Conservation (phyloP, 2,797 vertebrate genomes). For the Fistularia tabacaria region DNA sequence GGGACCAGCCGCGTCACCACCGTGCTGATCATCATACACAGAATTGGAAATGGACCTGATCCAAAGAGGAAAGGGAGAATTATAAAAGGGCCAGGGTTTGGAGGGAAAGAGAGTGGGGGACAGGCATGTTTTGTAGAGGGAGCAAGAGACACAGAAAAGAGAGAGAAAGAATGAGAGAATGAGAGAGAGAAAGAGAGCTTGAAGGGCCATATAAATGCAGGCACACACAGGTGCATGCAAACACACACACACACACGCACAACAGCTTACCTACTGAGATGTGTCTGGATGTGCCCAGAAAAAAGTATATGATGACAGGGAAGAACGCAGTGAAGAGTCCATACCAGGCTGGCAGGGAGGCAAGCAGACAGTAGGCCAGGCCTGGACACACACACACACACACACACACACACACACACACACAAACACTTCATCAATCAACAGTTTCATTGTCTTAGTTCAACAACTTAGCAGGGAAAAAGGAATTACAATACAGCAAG, state of each 20-base stretch:
- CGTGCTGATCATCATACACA: conserved; percentile 92
- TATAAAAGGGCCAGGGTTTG: background rate
- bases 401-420: conserved; percentile 5
- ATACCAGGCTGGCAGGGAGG: conserved; percentile 82
- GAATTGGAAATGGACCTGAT: conserved; percentile 89
- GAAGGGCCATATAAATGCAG: no score
- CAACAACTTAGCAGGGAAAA: no score
- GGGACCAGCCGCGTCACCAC: conserved; percentile 79
- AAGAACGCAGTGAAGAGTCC: conserved; percentile 94
- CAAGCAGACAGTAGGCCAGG: conserved; percentile 89
- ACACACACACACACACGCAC: no score
- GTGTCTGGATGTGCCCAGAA: conserved; percentile 92
- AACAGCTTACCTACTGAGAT: conserved; percentile 88
- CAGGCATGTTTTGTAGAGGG: no score
- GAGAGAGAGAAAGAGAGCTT: no score
- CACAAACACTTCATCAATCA: background rate
- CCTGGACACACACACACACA: conserved; percentile 67
- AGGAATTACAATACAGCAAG: no score
- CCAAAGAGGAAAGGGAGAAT: no score
- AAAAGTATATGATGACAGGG: conserved; percentile 86
- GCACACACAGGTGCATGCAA: no score
- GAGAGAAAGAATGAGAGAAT: no score
- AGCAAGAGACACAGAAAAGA: no score
- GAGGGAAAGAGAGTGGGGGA: background rate
- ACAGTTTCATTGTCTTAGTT: background rate